Conservation (phyloP, 2,888 invertebrate species). For the Maniola hyperantus region DNA sequence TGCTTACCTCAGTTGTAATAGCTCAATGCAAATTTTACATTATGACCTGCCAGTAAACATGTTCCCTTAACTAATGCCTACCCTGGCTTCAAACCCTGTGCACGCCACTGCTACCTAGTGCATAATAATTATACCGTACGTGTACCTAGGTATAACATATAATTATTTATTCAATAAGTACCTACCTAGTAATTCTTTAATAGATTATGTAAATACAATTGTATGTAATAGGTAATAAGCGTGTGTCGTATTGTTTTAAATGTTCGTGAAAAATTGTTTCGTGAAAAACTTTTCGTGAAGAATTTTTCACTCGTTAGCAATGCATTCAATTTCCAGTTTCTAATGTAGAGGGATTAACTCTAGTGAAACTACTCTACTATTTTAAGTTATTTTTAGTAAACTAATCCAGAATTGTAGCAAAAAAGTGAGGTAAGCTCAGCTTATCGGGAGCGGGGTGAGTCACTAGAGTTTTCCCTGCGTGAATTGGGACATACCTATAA, state of each 20-base stretch:
- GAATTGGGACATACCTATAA: slow-evolving; percentile 71
- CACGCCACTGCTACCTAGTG: too few species aligned
- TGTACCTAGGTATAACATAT: too few species aligned
- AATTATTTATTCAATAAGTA: background rate
- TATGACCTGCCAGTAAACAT: too few species aligned
- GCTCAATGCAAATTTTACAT: too few species aligned
- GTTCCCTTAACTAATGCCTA: too few species aligned
- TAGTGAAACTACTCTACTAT: background rate
- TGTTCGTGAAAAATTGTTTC: background rate
- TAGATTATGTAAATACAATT: slow-evolving; percentile 12
- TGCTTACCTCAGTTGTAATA: too few species aligned
- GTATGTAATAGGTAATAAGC: background rate
- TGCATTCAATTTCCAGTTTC: background rate
- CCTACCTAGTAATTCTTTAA: background rate
- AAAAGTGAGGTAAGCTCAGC: slow-evolving; percentile 29
- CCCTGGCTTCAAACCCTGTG: too few species aligned
- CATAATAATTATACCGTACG: background rate
- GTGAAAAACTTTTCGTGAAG: background rate
- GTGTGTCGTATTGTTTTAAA: slow-evolving; percentile 4
- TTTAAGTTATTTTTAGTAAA: background rate
- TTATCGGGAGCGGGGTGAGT: slow-evolving; percentile 62
- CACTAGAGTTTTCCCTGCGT: slow-evolving; percentile 57
- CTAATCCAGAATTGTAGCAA: background rate
- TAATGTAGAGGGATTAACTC: background rate
- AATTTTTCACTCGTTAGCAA: background rate